phyloP scores from a whole-genome alignment of 37 sponge, comb jelly and placozoan species.

The Chondrilla cf. caribensis region DNA sequence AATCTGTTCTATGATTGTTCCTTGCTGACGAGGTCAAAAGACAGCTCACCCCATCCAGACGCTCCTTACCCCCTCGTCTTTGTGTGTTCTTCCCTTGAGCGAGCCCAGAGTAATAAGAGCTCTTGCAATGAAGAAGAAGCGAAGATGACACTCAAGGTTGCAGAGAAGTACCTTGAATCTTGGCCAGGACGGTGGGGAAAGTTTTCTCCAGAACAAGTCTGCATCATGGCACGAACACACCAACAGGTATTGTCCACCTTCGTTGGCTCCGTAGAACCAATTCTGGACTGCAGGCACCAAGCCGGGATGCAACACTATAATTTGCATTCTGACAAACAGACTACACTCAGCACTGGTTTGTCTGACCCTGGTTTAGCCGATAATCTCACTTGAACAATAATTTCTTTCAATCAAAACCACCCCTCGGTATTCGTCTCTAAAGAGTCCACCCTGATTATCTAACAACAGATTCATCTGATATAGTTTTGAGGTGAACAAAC shows the following conservation, averaged over 20 bases:
- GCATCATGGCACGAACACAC: constrained; percentile 10
- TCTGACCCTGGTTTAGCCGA: too few relatives aligned
- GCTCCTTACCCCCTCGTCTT: constrained; percentile 17
- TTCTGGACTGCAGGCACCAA: too few relatives aligned
- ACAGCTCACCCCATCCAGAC: constrained; percentile 7
- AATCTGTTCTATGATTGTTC: constrained; percentile 18
- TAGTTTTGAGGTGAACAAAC: too few relatives aligned
- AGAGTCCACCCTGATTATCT: too few relatives aligned
- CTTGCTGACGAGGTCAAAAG: constrained; percentile 3
- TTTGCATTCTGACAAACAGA: too few relatives aligned
- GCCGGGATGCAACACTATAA: too few relatives aligned
- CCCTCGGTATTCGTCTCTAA: too few relatives aligned
- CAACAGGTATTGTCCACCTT: constrained; percentile 25
- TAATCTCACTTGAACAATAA: too few relatives aligned
- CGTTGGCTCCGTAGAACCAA: too few relatives aligned
- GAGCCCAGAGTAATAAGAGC: neutral
- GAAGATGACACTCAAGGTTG: neutral
- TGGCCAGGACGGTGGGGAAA: constrained; percentile 8
- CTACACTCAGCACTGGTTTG: too few relatives aligned
- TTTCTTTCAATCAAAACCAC: too few relatives aligned
- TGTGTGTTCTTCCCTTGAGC: constrained; percentile 1
- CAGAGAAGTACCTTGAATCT: neutral
- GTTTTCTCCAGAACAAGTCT: constrained; percentile 1
- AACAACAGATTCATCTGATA: too few relatives aligned
- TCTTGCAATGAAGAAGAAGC: constrained; percentile 6